Base-by-base conservation (phyloP, 2,888 invertebrate species). In the Andrena chrysosceles region DNA sequence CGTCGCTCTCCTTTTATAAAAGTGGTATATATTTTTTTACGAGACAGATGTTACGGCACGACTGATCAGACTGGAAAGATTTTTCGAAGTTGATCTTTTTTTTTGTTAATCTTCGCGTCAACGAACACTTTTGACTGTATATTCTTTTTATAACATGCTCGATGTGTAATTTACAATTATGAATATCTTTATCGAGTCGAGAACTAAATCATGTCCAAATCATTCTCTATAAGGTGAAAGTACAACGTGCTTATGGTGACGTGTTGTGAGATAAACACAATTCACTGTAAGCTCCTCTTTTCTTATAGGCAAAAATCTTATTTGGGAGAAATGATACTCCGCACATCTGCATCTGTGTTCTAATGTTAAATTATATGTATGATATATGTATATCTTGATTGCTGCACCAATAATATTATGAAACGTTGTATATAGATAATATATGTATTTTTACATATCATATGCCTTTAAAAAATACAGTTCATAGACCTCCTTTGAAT, bases 391-490 rank as follows among this genome's bases (percentile, higher is more conserved):
- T 93, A 93, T 93, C 91, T 93, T 93, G 93, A 92, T 93, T 93
- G 91, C 90, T 92, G 92, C 93, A 93, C 92, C 90, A 91, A 89
- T 88, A 79, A 91, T 91, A 93, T 92, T 91, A 91, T 93, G 92
- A 92, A 93, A 89, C 91, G 93, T 92, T 93, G 93, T 93, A 93
- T 83, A 93, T 93, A 93, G 90, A 92, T 91, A 91, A 91, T 93
- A 93, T 90, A 93, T 93, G 93, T 93, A 93, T 93, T 93, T 93
- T 93, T 93, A 93, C 93, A 93, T 93, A 93, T 93, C 93, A 93
- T 93, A 91, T 92, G 93, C 93, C 91, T 93, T 93, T 89, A 82
- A 91, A 90, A 93, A 91, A 91, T 91, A 92, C 90, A 91, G 90
- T 91, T 90, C 90, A 87, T 90, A 91, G 91, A 90, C 90, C 90